Evolutionary conservation across 2,113 vertebrate species (phyloP).

Genomic region (Riparia riparia): DNA sequence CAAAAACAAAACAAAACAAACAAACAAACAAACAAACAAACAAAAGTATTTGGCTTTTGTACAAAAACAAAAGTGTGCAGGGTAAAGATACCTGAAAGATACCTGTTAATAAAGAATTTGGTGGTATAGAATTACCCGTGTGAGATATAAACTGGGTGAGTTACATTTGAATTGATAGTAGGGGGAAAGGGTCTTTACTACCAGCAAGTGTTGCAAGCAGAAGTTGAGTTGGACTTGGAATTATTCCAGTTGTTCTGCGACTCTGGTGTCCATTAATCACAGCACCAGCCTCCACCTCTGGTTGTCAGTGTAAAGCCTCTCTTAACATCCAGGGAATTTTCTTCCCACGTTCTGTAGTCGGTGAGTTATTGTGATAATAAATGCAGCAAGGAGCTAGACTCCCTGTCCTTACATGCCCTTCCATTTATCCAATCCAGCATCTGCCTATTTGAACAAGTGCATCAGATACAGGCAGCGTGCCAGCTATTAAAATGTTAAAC

Average conservation of each 20-base stretch:
- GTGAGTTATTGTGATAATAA: slow-evolving; percentile 55
- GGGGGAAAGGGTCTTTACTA: neutral
- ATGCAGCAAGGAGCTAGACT: slow-evolving; percentile 49
- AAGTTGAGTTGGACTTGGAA: neutral
- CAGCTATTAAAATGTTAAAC: slow-evolving; percentile 70
- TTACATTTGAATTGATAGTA: neutral
- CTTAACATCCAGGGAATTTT: slow-evolving; percentile 44
- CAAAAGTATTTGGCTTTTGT: neutral
- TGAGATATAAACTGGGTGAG: neutral
- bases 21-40: too few relatives aligned
- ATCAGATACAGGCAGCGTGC: slow-evolving; percentile 64
- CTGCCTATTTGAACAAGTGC: slow-evolving; percentile 51
- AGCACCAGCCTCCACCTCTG: neutral
- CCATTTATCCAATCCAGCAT: slow-evolving; percentile 61
- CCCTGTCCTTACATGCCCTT: slow-evolving; percentile 66
- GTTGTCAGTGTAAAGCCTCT: slow-evolving; percentile 13
- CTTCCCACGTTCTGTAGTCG: slow-evolving; percentile 32
- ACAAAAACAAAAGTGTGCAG: neutral
- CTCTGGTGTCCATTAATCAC: slow-evolving; percentile 12
- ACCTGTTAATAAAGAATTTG: neutral
- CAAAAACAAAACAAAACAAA: neutral
- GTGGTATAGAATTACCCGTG: neutral
- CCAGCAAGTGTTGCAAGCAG: neutral
- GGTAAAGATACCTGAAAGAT: neutral
- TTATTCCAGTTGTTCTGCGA: neutral